These are phyloP conservation scores for Colistium nudipinnis DNA, from an alignment of 2,113 vertebrate genomes.

Conservation along the genomic window DNA sequence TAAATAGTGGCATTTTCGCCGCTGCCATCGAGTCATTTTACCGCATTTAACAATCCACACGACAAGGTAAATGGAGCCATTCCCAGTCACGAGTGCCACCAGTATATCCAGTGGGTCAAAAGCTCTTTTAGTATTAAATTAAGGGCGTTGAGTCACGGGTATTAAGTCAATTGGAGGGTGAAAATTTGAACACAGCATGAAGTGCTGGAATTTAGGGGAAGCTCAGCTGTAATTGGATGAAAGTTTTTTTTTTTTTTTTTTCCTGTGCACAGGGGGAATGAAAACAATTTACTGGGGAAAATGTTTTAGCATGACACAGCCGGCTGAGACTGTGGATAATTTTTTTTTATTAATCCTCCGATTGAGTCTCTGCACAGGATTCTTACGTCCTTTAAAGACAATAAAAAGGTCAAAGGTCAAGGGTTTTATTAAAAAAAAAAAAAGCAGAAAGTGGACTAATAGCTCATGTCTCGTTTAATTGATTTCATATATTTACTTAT, in stretches of 20 bases:
- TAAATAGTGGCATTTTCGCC: conserved; percentile 37
- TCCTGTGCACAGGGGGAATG: conserved; percentile 14
- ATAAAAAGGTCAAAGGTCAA: no score
- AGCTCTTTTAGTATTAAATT: conserved; percentile 62
- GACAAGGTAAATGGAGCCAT: conserved; percentile 49
- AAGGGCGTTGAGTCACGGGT: conserved; percentile 49
- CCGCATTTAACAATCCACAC: conserved; percentile 22
- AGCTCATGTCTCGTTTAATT: no score
- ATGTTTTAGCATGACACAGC: conserved; percentile 13
- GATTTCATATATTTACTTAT: no score
- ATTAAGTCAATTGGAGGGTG: conserved; percentile 66
- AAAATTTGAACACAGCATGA: conserved; percentile 55
- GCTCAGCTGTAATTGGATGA: conserved; percentile 42
- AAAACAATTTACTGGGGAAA: conserved; percentile 38
- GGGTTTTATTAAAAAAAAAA: no score
- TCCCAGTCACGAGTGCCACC: conserved; percentile 50
- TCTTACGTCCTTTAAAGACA: no score
- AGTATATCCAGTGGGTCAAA: conserved; percentile 47
- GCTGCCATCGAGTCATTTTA: no score
- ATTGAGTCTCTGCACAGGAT: no score
- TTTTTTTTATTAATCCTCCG: no score
- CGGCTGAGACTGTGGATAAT: conserved; percentile 7
- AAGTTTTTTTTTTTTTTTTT: conserved; percentile 40
- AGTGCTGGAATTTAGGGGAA: conserved; percentile 45
- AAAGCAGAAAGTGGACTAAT: no score